phyloP scores from a whole-genome alignment of 2,888 invertebrate species.

The Isoperla grammatica region DNA sequence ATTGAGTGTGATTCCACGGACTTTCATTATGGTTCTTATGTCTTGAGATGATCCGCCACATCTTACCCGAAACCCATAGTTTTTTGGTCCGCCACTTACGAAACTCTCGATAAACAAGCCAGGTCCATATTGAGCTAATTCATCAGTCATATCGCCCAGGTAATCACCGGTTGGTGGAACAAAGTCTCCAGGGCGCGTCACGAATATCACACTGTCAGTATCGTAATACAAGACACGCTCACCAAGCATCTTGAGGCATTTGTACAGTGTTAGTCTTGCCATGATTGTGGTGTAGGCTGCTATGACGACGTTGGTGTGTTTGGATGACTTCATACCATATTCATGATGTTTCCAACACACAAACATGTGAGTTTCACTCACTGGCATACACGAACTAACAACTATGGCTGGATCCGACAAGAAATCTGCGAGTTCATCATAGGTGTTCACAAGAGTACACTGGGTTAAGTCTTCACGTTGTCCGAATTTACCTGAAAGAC shows the following conservation, averaged over 20 bases:
- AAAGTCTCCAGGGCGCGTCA: not conserved
- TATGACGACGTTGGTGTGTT: constrained; percentile 36
- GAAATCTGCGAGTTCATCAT: not conserved
- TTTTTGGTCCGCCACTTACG: too few relatives aligned
- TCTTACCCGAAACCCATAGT: too few relatives aligned
- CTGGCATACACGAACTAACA: not conserved
- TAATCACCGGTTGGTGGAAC: not conserved
- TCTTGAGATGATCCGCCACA: not conserved
- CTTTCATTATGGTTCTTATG: constrained; percentile 32
- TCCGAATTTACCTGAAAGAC: constrained; percentile 23
- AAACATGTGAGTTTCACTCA: not conserved
- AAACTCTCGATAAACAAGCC: too few relatives aligned
- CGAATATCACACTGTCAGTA: constrained; percentile 39
- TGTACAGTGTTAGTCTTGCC: constrained; percentile 38
- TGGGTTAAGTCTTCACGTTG: not conserved
- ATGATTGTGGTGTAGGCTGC: constrained; percentile 40
- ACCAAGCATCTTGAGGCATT: constrained; percentile 36
- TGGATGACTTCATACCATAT: not conserved
- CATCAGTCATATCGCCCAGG: too few relatives aligned
- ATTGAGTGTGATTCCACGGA: constrained; percentile 35
- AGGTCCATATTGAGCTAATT: too few relatives aligned
- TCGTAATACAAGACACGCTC: constrained; percentile 39
- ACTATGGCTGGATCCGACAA: not conserved
- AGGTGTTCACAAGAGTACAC: not conserved
- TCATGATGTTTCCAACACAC: not conserved